Evolutionary conservation across 23 tunicate species (phyloP), one percentile per base, ranked within the genome.

Genomic region (Clavelina lepadiformis): DNA sequence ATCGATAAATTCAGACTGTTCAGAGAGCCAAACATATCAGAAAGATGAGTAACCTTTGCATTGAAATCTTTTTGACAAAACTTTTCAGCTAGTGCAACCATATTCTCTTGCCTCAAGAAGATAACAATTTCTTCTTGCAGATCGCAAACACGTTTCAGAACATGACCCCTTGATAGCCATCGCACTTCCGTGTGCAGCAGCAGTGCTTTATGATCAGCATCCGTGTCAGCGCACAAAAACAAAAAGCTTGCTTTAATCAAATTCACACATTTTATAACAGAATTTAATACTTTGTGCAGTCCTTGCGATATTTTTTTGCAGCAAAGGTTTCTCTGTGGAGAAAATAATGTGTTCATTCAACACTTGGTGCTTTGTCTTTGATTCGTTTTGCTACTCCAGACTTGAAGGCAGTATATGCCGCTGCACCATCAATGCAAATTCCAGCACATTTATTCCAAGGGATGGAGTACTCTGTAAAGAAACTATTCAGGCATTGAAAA

Each of bases 241-340:
- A 22, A 66, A 66, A 66, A 66, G 56, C 72, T 46, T 66, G 56
- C 15, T 46, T 66, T 66, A 46, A 66, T 66, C 57, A 66, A 66
- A 57, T 66, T 66, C 56, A 46, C 72, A 46, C 72, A 66, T 28
- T 46, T 46, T 46, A 66, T 57, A 66, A 46, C 57, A 66, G 18
- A 46, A 46, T 66, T 66, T 46, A 20, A 66, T 24, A 66, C 57
- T 46, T 66, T 26, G 56, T 66, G 72, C 72, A 45, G 57, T 25
- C 47, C 34, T 45, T 46, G 72, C 7, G 34, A 66, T 37, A 66
- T 5, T 46, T 46, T 66, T 66, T 66, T 46, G 21, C 30, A 3
- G 57, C 57, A 66, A n/a, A 63, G 72, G 34, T 57, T 57, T 66
- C 35, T 66, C 72, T 66, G 72, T 66, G 72, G 57, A 66, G 57